These are phyloP conservation scores for Syngnathus rostellatus DNA, from an alignment of 2,797 vertebrate genomes.

Conservation along the genomic window DNA sequence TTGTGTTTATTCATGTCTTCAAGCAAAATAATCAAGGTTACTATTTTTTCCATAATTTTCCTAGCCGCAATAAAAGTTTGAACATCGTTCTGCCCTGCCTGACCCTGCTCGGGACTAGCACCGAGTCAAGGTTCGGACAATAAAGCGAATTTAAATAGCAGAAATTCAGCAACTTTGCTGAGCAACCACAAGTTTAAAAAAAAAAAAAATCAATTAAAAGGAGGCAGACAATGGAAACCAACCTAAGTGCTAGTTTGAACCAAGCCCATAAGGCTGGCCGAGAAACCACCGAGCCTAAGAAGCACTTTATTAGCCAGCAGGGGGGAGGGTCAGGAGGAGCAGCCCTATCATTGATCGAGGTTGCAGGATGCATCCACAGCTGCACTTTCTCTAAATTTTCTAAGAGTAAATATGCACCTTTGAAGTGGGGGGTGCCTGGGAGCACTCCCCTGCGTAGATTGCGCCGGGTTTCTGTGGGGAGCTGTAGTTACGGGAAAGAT, in stretches of 20 bases:
- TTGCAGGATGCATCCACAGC: slow-evolving; percentile 95
- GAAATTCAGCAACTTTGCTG: slow-evolving; percentile 48
- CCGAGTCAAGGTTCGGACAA: background rate
- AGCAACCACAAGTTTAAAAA: slow-evolving; percentile 42
- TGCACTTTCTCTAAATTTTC: slow-evolving; percentile 99
- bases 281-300: slow-evolving; percentile 91
- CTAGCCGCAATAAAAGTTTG: background rate
- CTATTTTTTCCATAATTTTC: too few relatives aligned
- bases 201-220: slow-evolving; percentile 74
- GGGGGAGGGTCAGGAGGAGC: slow-evolving; percentile 78
- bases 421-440: slow-evolving; percentile 91
- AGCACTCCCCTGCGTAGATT: slow-evolving; percentile 94
- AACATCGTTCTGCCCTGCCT: background rate
- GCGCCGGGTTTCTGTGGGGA: slow-evolving; percentile 93
- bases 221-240: slow-evolving; percentile 93
- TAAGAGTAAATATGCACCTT: slow-evolving; percentile 99
- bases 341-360: slow-evolving; percentile 96
- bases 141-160: background rate
- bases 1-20: too few relatives aligned
- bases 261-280: slow-evolving; percentile 91
- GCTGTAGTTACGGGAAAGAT: slow-evolving; percentile 99
- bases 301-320: slow-evolving; percentile 99
- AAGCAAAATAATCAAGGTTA: too few relatives aligned
- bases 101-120: background rate
- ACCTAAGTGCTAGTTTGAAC: slow-evolving; percentile 82